phyloP scores from a whole-genome alignment of 2,888 invertebrate species.

The Alentia gelatinosa region DNA sequence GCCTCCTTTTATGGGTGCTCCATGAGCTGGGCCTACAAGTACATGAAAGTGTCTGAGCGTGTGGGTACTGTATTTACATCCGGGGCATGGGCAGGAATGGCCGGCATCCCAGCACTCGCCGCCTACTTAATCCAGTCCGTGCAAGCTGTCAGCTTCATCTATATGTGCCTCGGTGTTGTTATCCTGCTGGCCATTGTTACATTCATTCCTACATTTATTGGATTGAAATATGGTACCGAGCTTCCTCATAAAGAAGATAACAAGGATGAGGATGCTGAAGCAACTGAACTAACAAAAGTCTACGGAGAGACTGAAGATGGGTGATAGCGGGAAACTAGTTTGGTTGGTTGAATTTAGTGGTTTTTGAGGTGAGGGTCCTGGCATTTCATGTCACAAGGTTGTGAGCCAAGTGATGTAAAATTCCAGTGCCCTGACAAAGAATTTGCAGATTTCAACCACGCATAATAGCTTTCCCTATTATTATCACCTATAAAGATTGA shows the following conservation, averaged over 20 bases:
- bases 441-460: too few species aligned
- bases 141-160: background rate
- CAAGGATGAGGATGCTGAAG: background rate
- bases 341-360: too few species aligned
- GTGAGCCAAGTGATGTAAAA: too few species aligned
- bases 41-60: background rate
- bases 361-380: too few species aligned
- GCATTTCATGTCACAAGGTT: too few species aligned
- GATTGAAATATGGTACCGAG: background rate
- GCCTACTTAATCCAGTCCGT: background rate
- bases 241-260: background rate
- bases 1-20: constrained; percentile 45
- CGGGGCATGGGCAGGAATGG: background rate
- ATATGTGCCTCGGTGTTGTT: background rate
- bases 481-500: too few species aligned
- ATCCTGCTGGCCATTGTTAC: background rate
- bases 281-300: too few species aligned
- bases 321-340: too few species aligned
- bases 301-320: too few species aligned
- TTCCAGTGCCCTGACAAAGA: too few species aligned
- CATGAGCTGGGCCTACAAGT: constrained; percentile 50
- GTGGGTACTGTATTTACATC: background rate
- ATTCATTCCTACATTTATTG: background rate
- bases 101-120: background rate
- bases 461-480: too few species aligned